Percentiles rank a stretch among this genome's conserved stretches.
phyloP scores from a whole-genome alignment of 92 coral and sea anemone species.

The Actinostola sp. region DNA sequence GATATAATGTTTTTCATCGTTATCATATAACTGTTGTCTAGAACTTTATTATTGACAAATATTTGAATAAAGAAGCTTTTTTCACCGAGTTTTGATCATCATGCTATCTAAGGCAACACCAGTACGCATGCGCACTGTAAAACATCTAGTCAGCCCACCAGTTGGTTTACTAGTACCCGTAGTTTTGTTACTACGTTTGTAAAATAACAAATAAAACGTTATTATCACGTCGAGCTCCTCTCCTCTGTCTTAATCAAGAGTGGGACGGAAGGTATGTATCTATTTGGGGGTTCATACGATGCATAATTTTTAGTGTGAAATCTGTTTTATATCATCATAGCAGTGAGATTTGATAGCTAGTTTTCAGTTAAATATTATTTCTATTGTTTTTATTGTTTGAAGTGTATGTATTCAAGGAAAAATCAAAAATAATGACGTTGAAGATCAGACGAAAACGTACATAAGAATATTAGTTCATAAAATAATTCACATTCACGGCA shows the following conservation, averaged over 20 bases:
- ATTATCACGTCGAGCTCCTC: constrained; percentile 25
- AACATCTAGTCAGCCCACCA: constrained; percentile 1
- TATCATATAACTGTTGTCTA: too few species aligned
- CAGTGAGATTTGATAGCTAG: too few species aligned
- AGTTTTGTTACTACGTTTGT: constrained; percentile 20
- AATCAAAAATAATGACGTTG: constrained; percentile 9
- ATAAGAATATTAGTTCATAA: background rate
- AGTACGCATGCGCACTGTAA: constrained; percentile 46
- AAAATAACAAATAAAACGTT: constrained; percentile 29
- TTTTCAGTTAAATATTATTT: background rate
- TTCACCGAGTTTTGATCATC: background rate
- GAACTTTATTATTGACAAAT: too few species aligned
- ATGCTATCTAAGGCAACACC: background rate
- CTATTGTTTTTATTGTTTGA: constrained; percentile 15
- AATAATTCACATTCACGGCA: background rate
- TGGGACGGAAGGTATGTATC: constrained; percentile 37
- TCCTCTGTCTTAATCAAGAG: constrained; percentile 31
- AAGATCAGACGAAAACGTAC: background rate
- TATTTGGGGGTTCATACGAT: too few species aligned
- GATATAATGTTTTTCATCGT: too few species aligned
- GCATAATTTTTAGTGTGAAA: too few species aligned
- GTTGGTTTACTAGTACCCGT: constrained; percentile 40
- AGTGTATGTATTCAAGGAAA: constrained; percentile 15
- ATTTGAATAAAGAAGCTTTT: background rate
- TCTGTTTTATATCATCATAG: too few species aligned